Base-by-base conservation (phyloP, 1,140 invertebrate genomes). In the Drosophila ogumai region DNA sequence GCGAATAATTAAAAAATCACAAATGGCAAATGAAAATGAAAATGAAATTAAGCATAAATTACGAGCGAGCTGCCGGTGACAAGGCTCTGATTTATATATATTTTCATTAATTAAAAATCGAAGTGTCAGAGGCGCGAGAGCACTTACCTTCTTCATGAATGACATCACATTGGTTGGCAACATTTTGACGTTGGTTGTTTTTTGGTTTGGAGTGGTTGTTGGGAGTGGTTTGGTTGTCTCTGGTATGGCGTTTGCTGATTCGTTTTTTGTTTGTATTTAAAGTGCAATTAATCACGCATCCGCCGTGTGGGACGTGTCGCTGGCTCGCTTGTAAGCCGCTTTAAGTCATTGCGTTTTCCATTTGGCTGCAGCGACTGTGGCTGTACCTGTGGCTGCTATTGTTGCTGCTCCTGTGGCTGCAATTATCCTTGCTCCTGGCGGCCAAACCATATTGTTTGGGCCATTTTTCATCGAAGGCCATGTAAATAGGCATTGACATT, bases 131-230 rank as follows among this genome's bases (percentile, higher is more conserved):
- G 19, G 13, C 52, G 32, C 9, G 28, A 58, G 40, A 65, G 52
- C 41, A 79, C 91, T 94, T 91, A 97, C 96, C 96, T 96, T 97
- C 90, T 96, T 97, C 94, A 96, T 95, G 92, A 96, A 96, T 78
- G 95, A 96, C 95, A 96, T 95, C 77, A 96, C 95, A 92, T 96
- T 96, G 72, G 95, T 96, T 75, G 95, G 96, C 94, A 96, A 94
- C 96, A 96, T 96, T 93, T 91, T 94, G 93, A 58, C 69, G 32
- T n/a, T 57, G 28, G 28, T 47, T 34, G 46, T 50, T 54, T 50
- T 49, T 52, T 46, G 61, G 25, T 58, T 22, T 28, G 58, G 32
- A 28, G n/a, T 32, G 47, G 5, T n/a, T 25, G 25, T 28, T 6
- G 19, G 44, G 32, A 28, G n/a, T 32, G 47, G 5, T n/a, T 25